These are phyloP conservation scores for Micrasema longulum DNA, from an alignment of 1,140 invertebrate genomes.

Conservation along the genomic window DNA sequence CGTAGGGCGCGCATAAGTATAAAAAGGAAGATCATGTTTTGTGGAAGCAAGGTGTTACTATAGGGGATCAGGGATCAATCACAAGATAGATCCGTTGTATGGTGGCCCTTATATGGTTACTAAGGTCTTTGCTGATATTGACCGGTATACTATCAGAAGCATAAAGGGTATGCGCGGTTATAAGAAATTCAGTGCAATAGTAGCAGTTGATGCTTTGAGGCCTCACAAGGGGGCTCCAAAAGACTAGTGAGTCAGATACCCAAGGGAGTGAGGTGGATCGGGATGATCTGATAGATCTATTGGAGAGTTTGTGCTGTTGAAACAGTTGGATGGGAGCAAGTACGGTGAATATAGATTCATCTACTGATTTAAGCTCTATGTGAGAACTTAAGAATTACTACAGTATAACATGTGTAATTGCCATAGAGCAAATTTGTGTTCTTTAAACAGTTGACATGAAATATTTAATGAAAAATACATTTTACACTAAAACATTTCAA, in stretches of 20 bases:
- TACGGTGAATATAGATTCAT: no score
- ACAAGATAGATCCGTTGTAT: not conserved
- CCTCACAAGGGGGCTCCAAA: conserved; percentile 1
- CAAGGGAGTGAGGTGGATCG: conserved; percentile 7
- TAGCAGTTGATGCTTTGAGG: not conserved
- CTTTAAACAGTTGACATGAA: no score
- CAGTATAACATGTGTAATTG: no score
- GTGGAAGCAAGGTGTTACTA: not conserved
- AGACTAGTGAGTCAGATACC: not conserved
- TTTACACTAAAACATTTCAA: no score
- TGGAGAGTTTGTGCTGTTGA: no score
- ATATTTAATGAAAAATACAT: no score
- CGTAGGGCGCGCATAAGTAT: not conserved
- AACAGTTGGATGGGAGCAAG: no score
- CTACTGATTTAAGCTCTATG: no score
- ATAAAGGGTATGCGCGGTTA: conserved; percentile 1
- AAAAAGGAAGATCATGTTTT: not conserved
- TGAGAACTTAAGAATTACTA: no score
- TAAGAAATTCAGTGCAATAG: not conserved
- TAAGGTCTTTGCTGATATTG: not conserved
- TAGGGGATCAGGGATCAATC: not conserved
- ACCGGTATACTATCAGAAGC: not conserved
- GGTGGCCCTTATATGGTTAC: not conserved
- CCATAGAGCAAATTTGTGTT: no score
- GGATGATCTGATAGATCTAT: conserved; percentile 6